Evolutionary conservation across 2,888 invertebrate species (phyloP).

Genomic region (Mantis religiosa): DNA sequence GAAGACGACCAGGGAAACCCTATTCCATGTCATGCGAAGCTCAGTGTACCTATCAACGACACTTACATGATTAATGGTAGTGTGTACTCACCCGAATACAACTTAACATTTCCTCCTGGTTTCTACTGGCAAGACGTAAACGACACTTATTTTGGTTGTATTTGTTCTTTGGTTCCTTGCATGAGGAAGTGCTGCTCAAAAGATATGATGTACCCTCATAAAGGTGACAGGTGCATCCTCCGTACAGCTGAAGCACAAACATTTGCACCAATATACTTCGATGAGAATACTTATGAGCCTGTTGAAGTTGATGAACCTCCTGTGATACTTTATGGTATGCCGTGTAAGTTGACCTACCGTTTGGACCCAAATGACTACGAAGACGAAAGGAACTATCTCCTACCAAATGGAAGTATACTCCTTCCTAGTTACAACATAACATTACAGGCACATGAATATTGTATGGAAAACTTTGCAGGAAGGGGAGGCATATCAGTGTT

Average conservation of each 20-base stretch:
- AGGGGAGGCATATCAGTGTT: background rate
- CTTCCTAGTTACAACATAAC: background rate
- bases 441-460: constrained; percentile 13
- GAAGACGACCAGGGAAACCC: background rate
- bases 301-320: background rate
- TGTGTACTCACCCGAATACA: background rate
- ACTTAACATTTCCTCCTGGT: constrained; percentile 5
- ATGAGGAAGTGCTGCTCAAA: constrained; percentile 43
- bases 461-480: constrained; percentile 11
- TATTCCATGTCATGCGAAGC: background rate
- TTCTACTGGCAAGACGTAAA: background rate
- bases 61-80: background rate
- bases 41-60: background rate
- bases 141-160: constrained; percentile 37
- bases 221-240: background rate
- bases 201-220: background rate
- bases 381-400: constrained; percentile 34
- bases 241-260: background rate
- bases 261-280: background rate
- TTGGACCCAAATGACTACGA: constrained; percentile 37
- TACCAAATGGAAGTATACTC: background rate
- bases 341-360: constrained; percentile 32
- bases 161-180: constrained; percentile 42
- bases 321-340: constrained; percentile 6
- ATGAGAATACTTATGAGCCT: background rate